Base-by-base conservation (phyloP, 1,140 invertebrate species). In the Octopus sinensis region DNA sequence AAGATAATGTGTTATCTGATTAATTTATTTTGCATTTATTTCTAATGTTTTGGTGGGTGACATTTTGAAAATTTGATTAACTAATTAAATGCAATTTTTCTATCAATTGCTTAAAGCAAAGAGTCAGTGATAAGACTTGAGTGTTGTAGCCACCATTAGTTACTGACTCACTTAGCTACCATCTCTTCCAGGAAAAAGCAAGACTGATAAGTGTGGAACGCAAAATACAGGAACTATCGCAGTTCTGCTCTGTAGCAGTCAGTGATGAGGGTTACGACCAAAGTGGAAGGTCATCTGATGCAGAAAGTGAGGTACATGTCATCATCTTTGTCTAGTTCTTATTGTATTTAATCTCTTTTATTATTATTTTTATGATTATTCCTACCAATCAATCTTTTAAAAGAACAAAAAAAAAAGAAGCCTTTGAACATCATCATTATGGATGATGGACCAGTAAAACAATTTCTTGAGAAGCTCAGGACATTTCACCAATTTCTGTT, bases 131-230 rank as follows among this genome's bases (percentile, higher is more conserved):
- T 43, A 43, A 43, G 30, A 43, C 30, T 43, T 43, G 62, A 13
- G 62, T 53, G 17, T 51, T 77, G 76, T 51, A 43, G 76, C 13
- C 30, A 51, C 23, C 17, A 80, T 62, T 80, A 43, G 73, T 77
- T 78, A 77, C 23, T 13, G n/a, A 76, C 53, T 9, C 12, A 51
- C 53, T 9, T 17, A 51, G 76, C 52, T 81, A n/a, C 79, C 51
- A 23, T 76, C 76, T 53, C 30, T 87, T 87, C 80, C 86, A 89
- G 88, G 87, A 89, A 77, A 89, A 87, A 81, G 77, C 82, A 68
- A 85, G 86, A 76, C 83, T 87, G 79, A 83, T 79, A 10, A 83
- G 86, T 10, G 79, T 88, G 56, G 82, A 86, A 79, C 81, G 82
- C 73, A 85, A 86, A 83, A 87, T 89, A 53, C 83, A 78, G 9